Evolutionary conservation across 1,140 invertebrate species (phyloP).

Genomic region (Bombus consobrinus): DNA sequence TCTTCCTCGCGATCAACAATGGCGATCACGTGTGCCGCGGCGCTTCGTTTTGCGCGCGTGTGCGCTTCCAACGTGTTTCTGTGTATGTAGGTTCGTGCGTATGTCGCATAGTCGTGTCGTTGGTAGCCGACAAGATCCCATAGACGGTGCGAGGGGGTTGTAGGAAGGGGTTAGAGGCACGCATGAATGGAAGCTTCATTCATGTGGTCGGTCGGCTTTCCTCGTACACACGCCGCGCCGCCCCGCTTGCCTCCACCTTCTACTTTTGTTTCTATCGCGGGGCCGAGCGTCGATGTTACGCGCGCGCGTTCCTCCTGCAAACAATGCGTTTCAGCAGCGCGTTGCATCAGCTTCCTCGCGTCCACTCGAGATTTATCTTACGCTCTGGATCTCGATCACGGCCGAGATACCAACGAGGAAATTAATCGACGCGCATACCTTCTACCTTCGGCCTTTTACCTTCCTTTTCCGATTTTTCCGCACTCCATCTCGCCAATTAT

Average conservation of each 20-base stretch:
- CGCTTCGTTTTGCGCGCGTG: conserved; percentile 46
- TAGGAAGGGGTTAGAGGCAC: conserved; percentile 56
- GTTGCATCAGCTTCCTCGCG: not conserved
- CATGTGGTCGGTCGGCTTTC: conserved; percentile 61
- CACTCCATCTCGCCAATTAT: too few relatives aligned
- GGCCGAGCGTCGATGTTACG: conserved; percentile 14
- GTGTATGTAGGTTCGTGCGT: not conserved
- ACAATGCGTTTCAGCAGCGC: conserved; percentile 45
- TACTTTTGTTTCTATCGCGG: conserved; percentile 41
- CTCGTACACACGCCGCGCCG: conserved; percentile 15
- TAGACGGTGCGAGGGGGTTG: conserved; percentile 56
- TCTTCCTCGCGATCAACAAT: conserved; percentile 71
- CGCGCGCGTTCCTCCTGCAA: not conserved
- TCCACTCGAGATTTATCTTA: not conserved
- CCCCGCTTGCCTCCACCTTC: conserved; percentile 14
- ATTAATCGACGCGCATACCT: not conserved
- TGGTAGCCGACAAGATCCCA: conserved; percentile 41
- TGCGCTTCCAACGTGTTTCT: not conserved
- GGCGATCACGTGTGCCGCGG: conserved; percentile 73
- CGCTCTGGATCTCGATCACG: not conserved
- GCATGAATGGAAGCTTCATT: conserved; percentile 75
- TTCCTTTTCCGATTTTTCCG: too few relatives aligned
- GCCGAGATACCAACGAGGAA: not conserved
- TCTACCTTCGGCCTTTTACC: too few relatives aligned
- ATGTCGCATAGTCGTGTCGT: conserved; percentile 41